These are phyloP conservation scores for Anguilla pacifica DNA, from an alignment of 2,797 vertebrate genomes.

Conservation along the genomic window DNA sequence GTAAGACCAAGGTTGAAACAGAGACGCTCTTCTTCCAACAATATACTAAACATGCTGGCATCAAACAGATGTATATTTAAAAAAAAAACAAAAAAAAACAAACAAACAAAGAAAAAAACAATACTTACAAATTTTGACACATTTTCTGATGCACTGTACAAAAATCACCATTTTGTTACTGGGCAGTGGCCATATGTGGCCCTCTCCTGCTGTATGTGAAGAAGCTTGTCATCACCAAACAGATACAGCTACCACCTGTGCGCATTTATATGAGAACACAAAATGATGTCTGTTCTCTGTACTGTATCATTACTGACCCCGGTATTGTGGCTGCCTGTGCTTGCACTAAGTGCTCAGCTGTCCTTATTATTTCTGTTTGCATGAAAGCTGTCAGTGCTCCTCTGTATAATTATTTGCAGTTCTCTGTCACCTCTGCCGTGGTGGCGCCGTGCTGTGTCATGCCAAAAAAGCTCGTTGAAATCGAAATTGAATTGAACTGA, in stretches of 20 bases:
- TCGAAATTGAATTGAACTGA: conserved; percentile 29
- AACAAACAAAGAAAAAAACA: neutral
- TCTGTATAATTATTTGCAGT: neutral
- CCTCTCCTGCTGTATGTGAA: neutral
- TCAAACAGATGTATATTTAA: neutral
- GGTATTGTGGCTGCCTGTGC: neutral
- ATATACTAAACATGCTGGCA: neutral
- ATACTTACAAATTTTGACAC: neutral
- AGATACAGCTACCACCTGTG: neutral
- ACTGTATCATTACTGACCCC: neutral
- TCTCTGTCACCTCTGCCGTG: neutral
- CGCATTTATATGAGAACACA: neutral
- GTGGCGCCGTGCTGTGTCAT: neutral
- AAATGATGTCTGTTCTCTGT: neutral
- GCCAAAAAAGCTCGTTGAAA: conserved; percentile 37
- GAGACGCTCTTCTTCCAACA: neutral
- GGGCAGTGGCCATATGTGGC: neutral
- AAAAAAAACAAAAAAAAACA: neutral
- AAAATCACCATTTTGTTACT: neutral
- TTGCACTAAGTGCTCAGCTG: neutral
- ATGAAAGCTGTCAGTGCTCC: neutral
- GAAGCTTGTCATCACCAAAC: too few relatives aligned
- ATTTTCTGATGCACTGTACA: neutral
- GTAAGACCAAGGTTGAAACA: neutral
- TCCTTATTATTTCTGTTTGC: neutral